phyloP scores from a whole-genome alignment of 2,797 vertebrate species.

The Salarias fasciatus region DNA sequence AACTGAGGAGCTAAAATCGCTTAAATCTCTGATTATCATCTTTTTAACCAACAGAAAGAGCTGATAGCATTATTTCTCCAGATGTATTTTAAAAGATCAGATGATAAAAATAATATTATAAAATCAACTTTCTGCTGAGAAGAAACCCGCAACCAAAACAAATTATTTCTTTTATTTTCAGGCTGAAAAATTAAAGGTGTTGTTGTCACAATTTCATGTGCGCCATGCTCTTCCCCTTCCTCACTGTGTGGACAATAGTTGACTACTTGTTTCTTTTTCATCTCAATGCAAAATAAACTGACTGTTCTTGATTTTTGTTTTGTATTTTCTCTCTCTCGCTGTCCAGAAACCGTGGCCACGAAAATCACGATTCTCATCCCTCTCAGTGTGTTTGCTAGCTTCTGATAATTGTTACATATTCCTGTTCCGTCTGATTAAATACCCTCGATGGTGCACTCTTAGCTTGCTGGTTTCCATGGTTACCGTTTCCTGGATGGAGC shows the following conservation, averaged over 20 bases:
- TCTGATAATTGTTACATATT: constrained; percentile 26
- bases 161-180: too few relatives aligned
- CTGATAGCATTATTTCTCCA: too few relatives aligned
- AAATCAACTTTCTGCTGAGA: too few relatives aligned
- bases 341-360: background rate
- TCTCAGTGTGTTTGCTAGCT: constrained; percentile 6
- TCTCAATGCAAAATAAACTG: constrained; percentile 11
- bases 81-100: too few relatives aligned
- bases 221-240: background rate
- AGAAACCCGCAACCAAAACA: too few relatives aligned
- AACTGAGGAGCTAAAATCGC: too few relatives aligned
- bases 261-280: background rate
- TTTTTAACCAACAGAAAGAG: too few relatives aligned
- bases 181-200: too few relatives aligned
- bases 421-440: constrained; percentile 57
- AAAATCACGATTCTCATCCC: constrained; percentile 16
- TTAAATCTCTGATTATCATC: too few relatives aligned
- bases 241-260: background rate
- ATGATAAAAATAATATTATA: too few relatives aligned
- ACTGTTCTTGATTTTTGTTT: constrained; percentile 9
- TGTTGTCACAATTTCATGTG: too few relatives aligned
- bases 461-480: constrained; percentile 67
- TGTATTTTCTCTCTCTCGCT: constrained; percentile 1
- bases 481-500: constrained; percentile 61
- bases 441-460: constrained; percentile 41